Evolutionary conservation across 2,888 invertebrate species (phyloP).

Genomic region (Hartigia nigra): DNA sequence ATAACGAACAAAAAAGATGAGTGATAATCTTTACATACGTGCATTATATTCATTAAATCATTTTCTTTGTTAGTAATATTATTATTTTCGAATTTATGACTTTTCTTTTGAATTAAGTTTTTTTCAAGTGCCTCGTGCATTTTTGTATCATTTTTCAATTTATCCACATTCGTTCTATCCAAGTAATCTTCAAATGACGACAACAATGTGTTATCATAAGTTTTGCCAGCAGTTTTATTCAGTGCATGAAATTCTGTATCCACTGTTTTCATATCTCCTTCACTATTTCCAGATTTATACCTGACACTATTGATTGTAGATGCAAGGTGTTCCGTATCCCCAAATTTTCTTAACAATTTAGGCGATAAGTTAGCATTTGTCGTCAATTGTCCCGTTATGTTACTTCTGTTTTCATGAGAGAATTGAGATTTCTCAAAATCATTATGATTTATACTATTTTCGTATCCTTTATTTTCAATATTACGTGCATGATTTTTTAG

Average conservation of each 20-base stretch:
- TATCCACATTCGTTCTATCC: background rate
- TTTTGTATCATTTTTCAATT: background rate
- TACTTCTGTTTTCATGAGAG: background rate
- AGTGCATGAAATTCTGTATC: background rate
- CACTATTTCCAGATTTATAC: background rate
- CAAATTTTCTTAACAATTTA: background rate
- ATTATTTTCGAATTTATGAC: background rate
- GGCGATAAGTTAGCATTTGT: background rate
- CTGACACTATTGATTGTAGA: background rate
- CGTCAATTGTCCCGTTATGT: background rate
- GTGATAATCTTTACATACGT: slow-evolving; percentile 4
- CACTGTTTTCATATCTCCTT: background rate
- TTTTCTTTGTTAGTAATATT: background rate
- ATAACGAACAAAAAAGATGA: background rate
- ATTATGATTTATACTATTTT: background rate
- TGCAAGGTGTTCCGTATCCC: background rate
- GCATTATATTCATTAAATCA: slow-evolving; percentile 6
- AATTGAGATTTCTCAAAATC: background rate
- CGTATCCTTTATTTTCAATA: background rate
- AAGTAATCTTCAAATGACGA: background rate
- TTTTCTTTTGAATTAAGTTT: background rate
- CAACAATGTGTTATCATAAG: background rate
- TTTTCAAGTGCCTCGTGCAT: background rate
- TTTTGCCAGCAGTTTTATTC: background rate
- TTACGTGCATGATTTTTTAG: background rate